These are phyloP conservation scores for Mastigias papua DNA, from an alignment of 30 jellyfish, hydroid and myxozoan genomes.

Conservation along the genomic window DNA sequence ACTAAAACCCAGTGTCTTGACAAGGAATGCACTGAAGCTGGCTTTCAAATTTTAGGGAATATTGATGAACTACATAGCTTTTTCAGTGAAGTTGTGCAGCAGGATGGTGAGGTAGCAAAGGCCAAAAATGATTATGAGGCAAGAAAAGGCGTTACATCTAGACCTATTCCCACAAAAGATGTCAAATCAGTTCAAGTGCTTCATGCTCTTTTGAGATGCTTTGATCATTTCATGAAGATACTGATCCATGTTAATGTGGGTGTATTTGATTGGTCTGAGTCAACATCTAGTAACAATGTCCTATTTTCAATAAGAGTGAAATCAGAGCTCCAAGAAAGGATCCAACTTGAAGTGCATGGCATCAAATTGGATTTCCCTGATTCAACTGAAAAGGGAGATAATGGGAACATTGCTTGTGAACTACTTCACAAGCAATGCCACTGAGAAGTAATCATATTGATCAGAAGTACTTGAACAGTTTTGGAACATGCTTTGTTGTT, in stretches of 20 bases:
- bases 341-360: not conserved
- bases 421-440: not conserved
- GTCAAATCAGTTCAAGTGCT: not conserved
- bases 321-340: not conserved
- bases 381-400: not conserved
- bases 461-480: not conserved
- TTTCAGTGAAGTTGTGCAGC: not conserved
- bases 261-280: not conserved
- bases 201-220: not conserved
- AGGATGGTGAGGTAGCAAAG: not conserved
- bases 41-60: not conserved
- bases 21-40: not conserved
- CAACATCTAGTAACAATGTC: not conserved
- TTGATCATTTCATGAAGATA: not conserved
- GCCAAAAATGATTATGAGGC: not conserved
- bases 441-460: not conserved
- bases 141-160: not conserved
- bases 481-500: not conserved
- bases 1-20: constrained; percentile 1
- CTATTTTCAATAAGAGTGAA: not conserved
- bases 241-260: not conserved
- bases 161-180: not conserved
- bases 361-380: not conserved
- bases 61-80: not conserved
- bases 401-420: not conserved